Evolutionary conservation across 2,797 vertebrate genomes (phyloP).

Genomic region (Malacoraja senta): DNA sequence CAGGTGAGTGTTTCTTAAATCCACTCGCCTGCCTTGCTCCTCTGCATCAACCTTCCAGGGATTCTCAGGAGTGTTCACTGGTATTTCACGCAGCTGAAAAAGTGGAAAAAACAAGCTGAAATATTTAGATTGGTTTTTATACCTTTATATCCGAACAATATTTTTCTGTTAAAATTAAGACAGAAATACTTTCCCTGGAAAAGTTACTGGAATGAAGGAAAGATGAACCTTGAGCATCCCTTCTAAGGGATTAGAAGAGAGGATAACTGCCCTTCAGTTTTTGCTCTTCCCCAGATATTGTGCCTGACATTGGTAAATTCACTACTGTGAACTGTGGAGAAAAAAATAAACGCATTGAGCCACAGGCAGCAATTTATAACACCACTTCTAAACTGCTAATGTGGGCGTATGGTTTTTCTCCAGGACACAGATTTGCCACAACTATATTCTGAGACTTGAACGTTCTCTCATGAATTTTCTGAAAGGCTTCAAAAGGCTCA

Average conservation of each 20-base stretch:
- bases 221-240: not conserved
- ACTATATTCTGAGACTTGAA: not conserved
- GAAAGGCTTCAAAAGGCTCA: not conserved
- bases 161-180: not conserved
- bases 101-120: constrained; percentile 16
- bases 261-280: not conserved
- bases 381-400: not conserved
- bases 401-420: not conserved
- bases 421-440: not conserved
- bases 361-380: not conserved
- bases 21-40: constrained; percentile 58
- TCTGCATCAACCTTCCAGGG: constrained; percentile 69
- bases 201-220: not conserved
- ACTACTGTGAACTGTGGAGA: not conserved
- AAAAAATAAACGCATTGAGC: not conserved
- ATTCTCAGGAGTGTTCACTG: constrained; percentile 61
- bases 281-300: not conserved
- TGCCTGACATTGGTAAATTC: not conserved
- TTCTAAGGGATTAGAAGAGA: not conserved
- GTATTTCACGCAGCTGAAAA: constrained; percentile 82
- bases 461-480: not conserved
- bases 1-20: constrained; percentile 73
- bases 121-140: not conserved
- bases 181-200: not conserved
- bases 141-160: not conserved